Conservation (phyloP, 92 coral and sea anemone genomes). For the Phymanthus crucifer region DNA sequence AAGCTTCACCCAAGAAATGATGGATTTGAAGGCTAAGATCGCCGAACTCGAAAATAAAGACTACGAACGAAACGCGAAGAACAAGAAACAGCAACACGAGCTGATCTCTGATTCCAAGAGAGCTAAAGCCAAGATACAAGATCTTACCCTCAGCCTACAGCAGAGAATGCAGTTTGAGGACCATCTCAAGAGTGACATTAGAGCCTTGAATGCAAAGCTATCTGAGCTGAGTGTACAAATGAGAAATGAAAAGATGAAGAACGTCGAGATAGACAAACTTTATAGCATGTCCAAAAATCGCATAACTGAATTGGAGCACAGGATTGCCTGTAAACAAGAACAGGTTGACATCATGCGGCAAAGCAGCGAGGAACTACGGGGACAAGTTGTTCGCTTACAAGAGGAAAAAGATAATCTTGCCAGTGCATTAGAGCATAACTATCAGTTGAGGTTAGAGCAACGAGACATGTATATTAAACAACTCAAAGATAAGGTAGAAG, state of each 20-base stretch:
- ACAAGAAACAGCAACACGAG: background rate
- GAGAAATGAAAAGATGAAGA: background rate
- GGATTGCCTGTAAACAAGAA: background rate
- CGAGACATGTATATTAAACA: background rate
- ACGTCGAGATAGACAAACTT: background rate
- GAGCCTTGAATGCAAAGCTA: background rate
- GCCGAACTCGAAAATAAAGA: background rate
- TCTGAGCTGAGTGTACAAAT: background rate
- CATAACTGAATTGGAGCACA: background rate
- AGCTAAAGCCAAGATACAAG: slow-evolving; percentile 1
- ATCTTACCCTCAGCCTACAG: background rate
- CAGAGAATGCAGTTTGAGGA: slow-evolving; percentile 3
- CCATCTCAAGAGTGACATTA: background rate
- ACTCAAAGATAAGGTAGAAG: background rate
- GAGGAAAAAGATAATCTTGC: slow-evolving; percentile 1
- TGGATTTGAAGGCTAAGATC: background rate
- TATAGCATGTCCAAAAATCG: background rate
- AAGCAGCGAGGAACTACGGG: slow-evolving; percentile 3
- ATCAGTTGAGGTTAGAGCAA: background rate
- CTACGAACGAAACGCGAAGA: background rate
- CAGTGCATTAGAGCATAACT: background rate
- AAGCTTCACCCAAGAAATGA: background rate
- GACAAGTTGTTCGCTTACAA: background rate
- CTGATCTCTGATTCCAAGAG: background rate
- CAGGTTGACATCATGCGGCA: background rate